Percentiles rank a stretch among this genome's conserved stretches.
Evolutionary conservation across 2,113 vertebrate species (phyloP).

Genomic region (Hemibates koningsi): DNA sequence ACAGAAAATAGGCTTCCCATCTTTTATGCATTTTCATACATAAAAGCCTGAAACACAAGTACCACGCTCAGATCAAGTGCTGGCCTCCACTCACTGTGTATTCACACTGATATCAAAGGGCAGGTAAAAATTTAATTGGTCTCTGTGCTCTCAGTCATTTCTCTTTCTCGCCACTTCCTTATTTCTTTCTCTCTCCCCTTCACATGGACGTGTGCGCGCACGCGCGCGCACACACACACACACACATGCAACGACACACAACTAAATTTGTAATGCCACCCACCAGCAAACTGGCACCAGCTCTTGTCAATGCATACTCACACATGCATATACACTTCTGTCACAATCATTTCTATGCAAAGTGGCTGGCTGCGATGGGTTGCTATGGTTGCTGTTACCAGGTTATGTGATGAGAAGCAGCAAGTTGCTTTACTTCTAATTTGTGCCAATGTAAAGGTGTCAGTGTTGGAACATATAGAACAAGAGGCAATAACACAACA

Average conservation of each 20-base stretch:
- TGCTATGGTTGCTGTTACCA: constrained; percentile 65
- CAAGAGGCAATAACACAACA: background rate
- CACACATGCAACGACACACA: background rate
- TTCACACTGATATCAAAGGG: constrained; percentile 44
- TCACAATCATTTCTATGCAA: constrained; percentile 63
- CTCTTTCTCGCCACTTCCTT: background rate
- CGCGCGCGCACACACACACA: background rate
- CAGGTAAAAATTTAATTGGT: constrained; percentile 49
- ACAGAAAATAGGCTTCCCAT: background rate
- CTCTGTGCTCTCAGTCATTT: constrained; percentile 30
- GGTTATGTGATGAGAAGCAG: constrained; percentile 49
- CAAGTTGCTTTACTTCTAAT: constrained; percentile 34
- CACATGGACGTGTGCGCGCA: background rate
- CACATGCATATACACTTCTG: constrained; percentile 44
- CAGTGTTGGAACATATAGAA: background rate
- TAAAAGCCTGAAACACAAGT: constrained; percentile 8
- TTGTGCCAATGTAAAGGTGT: constrained; percentile 20
- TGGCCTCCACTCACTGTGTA: background rate
- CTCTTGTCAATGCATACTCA: constrained; percentile 40
- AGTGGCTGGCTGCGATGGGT: constrained; percentile 39
- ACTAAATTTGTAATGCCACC: constrained; percentile 38
- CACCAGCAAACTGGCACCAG: constrained; percentile 53
- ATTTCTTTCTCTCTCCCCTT: background rate
- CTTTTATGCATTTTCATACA: background rate
- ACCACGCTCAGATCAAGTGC: constrained; percentile 29